Conservation (phyloP, 2,113 vertebrate species). For the Acrocephalus kingi region DNA sequence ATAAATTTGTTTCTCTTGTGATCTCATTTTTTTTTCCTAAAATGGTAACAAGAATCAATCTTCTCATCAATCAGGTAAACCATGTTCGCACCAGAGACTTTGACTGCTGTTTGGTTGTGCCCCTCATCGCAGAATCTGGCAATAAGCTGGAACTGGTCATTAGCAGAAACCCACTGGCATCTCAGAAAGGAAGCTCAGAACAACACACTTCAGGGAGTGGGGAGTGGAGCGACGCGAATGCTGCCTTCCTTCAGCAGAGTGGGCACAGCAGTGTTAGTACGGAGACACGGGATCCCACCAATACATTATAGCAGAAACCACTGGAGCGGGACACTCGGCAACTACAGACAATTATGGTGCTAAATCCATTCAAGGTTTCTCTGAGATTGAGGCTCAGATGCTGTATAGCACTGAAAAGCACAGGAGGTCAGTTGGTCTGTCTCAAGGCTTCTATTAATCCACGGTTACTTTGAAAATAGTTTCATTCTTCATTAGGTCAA, state of each 20-base stretch:
- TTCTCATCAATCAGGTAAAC: conserved; percentile 82
- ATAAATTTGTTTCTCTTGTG: not conserved
- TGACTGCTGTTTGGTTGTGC: conserved; percentile 97
- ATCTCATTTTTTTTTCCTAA: not conserved
- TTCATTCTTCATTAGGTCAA: conserved; percentile 25
- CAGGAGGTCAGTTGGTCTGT: conserved; percentile 71
- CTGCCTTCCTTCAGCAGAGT: conserved; percentile 75
- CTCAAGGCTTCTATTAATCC: conserved; percentile 65
- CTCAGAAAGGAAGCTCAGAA: conserved; percentile 68
- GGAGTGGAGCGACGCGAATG: conserved; percentile 81
- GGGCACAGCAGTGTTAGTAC: conserved; percentile 12
- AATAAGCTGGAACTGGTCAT: conserved; percentile 96
- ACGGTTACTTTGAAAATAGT: conserved; percentile 19
- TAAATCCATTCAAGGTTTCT: conserved; percentile 77
- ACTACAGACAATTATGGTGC: conserved; percentile 84
- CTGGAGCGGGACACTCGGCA: not conserved
- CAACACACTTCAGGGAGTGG: conserved; percentile 36
- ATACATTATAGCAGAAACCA: conserved; percentile 87
- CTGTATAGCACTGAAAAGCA: conserved; percentile 77
- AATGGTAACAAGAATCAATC: not conserved
- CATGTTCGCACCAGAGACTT: conserved; percentile 97
- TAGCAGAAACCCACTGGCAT: conserved; percentile 88
- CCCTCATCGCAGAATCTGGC: conserved; percentile 95
- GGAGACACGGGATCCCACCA: conserved; percentile 83
- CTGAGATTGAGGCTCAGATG: conserved; percentile 66